These are phyloP conservation scores for Lepidocyrtinus sp. DNA, from an alignment of 2,888 invertebrate species.

Conservation along the genomic window DNA sequence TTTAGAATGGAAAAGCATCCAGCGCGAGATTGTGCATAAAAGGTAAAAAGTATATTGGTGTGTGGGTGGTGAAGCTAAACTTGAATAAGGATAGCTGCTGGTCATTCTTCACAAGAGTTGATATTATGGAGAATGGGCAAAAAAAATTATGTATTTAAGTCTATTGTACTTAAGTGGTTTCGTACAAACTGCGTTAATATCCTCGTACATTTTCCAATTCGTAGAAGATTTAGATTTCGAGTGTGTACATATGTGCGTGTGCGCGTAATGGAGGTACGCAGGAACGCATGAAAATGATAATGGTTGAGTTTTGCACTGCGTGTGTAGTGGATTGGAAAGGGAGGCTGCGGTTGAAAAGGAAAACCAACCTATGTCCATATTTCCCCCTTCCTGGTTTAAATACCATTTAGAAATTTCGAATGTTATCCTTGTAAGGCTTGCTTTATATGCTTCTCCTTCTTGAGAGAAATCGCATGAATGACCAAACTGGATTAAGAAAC, in stretches of 20 bases:
- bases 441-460: conserved; percentile 19
- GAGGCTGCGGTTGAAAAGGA: not conserved
- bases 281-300: conserved; percentile 10
- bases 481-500: conserved; percentile 43
- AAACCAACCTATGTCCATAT: conserved; percentile 16
- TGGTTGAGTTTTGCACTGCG: not conserved
- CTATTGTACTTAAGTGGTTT: too few relatives aligned
- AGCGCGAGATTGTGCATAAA: conserved; percentile 46
- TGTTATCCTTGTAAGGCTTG: conserved; percentile 33
- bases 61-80: conserved; percentile 46
- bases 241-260: conserved; percentile 8
- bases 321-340: not conserved
- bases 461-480: conserved; percentile 12
- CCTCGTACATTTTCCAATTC: too few relatives aligned
- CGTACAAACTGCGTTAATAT: too few relatives aligned
- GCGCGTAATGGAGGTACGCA: conserved; percentile 9
- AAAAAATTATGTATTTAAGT: too few relatives aligned
- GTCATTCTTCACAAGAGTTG: not conserved
- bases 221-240: too few relatives aligned
- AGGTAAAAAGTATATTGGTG: conserved; percentile 56
- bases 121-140: too few relatives aligned
- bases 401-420: conserved; percentile 21
- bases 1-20: conserved; percentile 26
- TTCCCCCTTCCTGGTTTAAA: conserved; percentile 38
- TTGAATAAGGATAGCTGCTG: conserved; percentile 20